These are phyloP conservation scores for Xiphorhynchus erythropygius DNA, from an alignment of 2,797 vertebrate genomes.

Conservation along the genomic window DNA sequence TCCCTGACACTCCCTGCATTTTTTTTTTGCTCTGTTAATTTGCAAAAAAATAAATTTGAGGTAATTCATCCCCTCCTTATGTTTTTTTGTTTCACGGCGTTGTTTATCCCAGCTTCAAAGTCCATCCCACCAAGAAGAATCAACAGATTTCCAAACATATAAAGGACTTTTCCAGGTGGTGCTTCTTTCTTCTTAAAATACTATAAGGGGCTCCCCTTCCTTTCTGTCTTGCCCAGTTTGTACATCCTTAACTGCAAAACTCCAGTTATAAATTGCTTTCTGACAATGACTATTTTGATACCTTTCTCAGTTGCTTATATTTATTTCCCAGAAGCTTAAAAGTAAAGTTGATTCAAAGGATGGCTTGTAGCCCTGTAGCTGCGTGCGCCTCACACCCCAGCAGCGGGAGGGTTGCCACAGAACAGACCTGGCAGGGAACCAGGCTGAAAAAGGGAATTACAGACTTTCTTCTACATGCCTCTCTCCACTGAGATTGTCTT, in stretches of 20 bases:
- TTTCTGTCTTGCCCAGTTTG: background rate
- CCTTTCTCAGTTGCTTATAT: background rate
- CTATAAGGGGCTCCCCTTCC: background rate
- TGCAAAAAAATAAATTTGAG: background rate
- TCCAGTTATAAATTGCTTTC: background rate
- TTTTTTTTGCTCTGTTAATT: background rate
- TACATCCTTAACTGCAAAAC: background rate
- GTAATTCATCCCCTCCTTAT: background rate
- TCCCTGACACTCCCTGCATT: background rate
- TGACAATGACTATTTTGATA: background rate
- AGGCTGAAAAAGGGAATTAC: background rate
- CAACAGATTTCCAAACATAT: background rate
- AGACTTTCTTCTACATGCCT: background rate
- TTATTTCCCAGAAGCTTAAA: background rate
- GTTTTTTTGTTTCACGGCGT: background rate
- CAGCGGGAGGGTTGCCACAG: background rate
- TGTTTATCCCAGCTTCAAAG: background rate
- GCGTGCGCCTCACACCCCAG: rapidly evolving
- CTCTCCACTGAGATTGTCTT: background rate
- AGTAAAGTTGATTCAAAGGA: background rate
- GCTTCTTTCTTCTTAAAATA: background rate
- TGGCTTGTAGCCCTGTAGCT: background rate
- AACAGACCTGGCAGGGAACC: background rate
- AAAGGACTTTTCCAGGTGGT: background rate
- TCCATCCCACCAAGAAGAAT: background rate